These are phyloP conservation scores for Cyrtorhinus lividipennis DNA, from an alignment of 1,140 invertebrate genomes.

Conservation along the genomic window DNA sequence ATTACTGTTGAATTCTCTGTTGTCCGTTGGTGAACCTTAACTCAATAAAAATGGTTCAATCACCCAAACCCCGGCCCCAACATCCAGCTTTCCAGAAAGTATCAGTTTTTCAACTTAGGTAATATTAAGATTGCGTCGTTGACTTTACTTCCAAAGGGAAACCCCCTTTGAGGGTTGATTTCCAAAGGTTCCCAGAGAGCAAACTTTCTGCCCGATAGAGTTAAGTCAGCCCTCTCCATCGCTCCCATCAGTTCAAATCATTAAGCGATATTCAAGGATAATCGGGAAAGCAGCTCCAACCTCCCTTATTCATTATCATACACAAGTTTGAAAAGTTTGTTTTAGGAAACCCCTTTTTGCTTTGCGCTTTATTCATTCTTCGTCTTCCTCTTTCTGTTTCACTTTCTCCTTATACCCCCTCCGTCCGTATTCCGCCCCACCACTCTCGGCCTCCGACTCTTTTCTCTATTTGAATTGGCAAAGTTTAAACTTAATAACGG, in stretches of 20 bases:
- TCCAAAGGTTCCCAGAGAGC: too few relatives aligned
- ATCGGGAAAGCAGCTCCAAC: neutral
- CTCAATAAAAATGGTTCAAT: too few relatives aligned
- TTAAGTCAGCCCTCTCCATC: neutral
- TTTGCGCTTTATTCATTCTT: neutral
- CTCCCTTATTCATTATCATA: constrained; percentile 1
- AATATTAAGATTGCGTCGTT: too few relatives aligned
- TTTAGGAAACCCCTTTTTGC: neutral
- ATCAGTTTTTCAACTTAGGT: too few relatives aligned
- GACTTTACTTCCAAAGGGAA: too few relatives aligned
- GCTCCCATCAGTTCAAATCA: constrained; percentile 2
- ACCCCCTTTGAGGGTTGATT: too few relatives aligned
- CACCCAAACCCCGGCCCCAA: too few relatives aligned
- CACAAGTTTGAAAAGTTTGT: constrained; percentile 10
- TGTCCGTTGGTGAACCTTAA: too few relatives aligned
- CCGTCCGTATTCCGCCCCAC: too few relatives aligned
- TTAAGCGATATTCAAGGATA: constrained; percentile 8
- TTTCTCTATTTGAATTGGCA: constrained; percentile 2
- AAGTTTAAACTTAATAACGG: constrained; percentile 9
- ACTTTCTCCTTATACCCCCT: neutral
- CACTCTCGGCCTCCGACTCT: neutral
- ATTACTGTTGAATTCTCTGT: too few relatives aligned
- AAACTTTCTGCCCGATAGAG: neutral
- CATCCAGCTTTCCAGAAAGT: too few relatives aligned
- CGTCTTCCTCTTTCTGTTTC: neutral